phyloP scores from a whole-genome alignment of 2,888 invertebrate species.

The Cataglyphis rosenhaueri region DNA sequence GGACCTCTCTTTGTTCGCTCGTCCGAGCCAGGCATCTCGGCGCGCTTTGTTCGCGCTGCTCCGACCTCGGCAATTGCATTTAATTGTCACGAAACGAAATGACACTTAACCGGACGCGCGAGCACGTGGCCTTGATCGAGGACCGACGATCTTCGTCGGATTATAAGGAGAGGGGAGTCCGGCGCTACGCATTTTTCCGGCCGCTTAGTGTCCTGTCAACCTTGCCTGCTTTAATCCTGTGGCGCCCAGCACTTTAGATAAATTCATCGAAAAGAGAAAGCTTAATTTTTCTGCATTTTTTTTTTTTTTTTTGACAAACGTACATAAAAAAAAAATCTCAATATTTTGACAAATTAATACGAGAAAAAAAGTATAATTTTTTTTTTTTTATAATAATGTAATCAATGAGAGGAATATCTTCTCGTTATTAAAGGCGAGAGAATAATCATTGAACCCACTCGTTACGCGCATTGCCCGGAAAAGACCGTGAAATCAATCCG shows the following conservation, averaged over 20 bases:
- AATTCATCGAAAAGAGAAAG: slow-evolving; percentile 14
- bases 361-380: neutral
- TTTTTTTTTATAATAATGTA: neutral
- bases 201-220: slow-evolving; percentile 37
- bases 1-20: slow-evolving; percentile 67
- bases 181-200: slow-evolving; percentile 14
- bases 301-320: neutral
- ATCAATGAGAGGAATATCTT: neutral
- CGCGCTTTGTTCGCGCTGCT: slow-evolving; percentile 50
- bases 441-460: neutral
- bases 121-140: slow-evolving; percentile 51
- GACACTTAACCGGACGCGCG: slow-evolving; percentile 36
- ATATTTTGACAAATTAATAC: neutral
- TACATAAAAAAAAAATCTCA: neutral
- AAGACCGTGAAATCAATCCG: slow-evolving; percentile 27
- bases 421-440: neutral
- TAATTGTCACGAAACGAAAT: slow-evolving; percentile 65
- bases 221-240: slow-evolving; percentile 30
- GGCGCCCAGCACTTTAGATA: slow-evolving; percentile 13
- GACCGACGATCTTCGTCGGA: neutral
- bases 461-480: slow-evolving; percentile 13
- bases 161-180: slow-evolving; percentile 3
- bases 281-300: neutral
- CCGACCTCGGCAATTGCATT: slow-evolving; percentile 62
- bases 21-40: slow-evolving; percentile 48